Conservation (phyloP, 2,888 invertebrate genomes). For the Acronicta psi region DNA sequence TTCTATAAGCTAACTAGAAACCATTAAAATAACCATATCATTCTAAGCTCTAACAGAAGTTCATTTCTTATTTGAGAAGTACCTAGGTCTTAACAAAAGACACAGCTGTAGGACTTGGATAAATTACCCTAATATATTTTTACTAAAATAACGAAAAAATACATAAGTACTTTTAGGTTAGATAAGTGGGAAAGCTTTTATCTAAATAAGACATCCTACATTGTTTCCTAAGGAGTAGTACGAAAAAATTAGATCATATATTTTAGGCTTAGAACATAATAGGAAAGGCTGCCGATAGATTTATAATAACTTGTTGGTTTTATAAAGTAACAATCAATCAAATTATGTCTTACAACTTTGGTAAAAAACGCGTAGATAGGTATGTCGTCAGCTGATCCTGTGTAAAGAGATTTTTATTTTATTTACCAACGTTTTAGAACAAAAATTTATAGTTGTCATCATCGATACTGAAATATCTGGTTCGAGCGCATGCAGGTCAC, state of each 20-base stretch:
- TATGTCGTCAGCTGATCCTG: no score
- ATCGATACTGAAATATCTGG: no score
- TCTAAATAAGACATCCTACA: slow-evolving; percentile 41
- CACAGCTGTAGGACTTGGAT: slow-evolving; percentile 28
- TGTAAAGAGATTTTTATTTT: no score
- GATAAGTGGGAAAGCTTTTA: slow-evolving; percentile 42
- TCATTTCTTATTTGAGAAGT: slow-evolving; percentile 31
- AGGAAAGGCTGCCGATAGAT: slow-evolving; percentile 14
- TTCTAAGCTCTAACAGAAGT: slow-evolving; percentile 22
- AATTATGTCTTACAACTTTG: no score
- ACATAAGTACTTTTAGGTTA: slow-evolving; percentile 19
- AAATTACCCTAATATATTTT: slow-evolving; percentile 28
- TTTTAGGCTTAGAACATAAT: slow-evolving; percentile 26
- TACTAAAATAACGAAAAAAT: slow-evolving; percentile 23
- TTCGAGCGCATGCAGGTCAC: no score
- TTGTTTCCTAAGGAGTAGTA: slow-evolving; percentile 18
- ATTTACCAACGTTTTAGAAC: no score
- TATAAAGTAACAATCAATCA: no score
- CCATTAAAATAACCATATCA: slow-evolving; percentile 12
- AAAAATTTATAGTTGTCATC: no score
- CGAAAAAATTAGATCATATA: slow-evolving; percentile 25
- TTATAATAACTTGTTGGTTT: no score
- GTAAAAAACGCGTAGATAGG: no score
- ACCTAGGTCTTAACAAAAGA: slow-evolving; percentile 12
- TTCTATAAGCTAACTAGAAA: no score